Evolutionary conservation across 2,888 invertebrate genomes (phyloP).

Genomic region (Coleophora flavipennella): DNA sequence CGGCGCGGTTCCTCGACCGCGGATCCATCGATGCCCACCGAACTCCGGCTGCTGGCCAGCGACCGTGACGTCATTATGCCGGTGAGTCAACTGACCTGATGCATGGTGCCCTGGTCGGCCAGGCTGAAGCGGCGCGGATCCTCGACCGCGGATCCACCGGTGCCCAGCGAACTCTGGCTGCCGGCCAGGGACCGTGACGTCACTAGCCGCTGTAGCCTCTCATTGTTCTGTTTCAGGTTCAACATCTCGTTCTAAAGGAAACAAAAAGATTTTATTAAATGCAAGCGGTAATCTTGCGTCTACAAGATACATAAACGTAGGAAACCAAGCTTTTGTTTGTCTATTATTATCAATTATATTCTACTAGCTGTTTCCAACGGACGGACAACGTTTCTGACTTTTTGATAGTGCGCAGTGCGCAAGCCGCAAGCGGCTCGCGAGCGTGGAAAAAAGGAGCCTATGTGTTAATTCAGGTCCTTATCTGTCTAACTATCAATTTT

Average conservation of each 20-base stretch:
- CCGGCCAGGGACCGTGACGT: constrained; percentile 76
- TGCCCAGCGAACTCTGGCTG: constrained; percentile 73
- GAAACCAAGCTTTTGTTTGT: too few relatives aligned
- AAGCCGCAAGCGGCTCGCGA: too few relatives aligned
- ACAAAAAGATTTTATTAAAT: too few relatives aligned
- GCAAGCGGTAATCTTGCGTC: too few relatives aligned
- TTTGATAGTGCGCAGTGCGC: too few relatives aligned
- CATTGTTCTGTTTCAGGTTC: constrained; percentile 96
- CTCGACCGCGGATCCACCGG: constrained; percentile 58
- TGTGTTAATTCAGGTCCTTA: too few relatives aligned
- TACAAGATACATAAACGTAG: too few relatives aligned
- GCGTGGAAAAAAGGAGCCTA: too few relatives aligned
- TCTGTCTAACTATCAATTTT: too few relatives aligned
- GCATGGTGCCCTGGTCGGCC: constrained; percentile 69
- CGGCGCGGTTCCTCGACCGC: constrained; percentile 70
- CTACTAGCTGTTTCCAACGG: too few relatives aligned
- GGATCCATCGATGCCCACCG: constrained; percentile 65
- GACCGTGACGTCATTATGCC: constrained; percentile 65
- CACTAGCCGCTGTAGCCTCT: constrained; percentile 91
- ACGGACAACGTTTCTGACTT: too few relatives aligned
- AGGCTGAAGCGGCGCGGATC: constrained; percentile 74
- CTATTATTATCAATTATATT: too few relatives aligned
- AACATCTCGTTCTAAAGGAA: constrained; percentile 91
- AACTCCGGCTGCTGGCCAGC: constrained; percentile 75
- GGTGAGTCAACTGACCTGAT: constrained; percentile 46